phyloP scores from a whole-genome alignment of 1,140 invertebrate species.

The Pinna nobilis region DNA sequence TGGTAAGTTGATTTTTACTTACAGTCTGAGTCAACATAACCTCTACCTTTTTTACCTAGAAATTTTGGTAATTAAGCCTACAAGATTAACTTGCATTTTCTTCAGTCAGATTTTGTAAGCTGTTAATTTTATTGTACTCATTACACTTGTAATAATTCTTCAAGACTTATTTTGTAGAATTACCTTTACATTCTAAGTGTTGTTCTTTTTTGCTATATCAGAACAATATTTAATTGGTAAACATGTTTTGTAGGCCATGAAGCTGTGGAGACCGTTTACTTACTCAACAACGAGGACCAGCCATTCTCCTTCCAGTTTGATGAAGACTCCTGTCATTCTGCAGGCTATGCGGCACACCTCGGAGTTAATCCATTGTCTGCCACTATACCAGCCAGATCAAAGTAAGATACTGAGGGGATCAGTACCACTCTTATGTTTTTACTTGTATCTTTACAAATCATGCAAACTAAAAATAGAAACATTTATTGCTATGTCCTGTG shows the following conservation, averaged over 20 bases:
- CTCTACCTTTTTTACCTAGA: not conserved
- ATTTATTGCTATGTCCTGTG: no score
- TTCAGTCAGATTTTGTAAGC: no score
- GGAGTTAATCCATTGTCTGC: constrained; percentile 68
- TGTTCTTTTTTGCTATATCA: no score
- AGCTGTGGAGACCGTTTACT: constrained; percentile 66
- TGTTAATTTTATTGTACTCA: no score
- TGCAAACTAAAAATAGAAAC: no score
- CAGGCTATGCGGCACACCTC: constrained; percentile 67
- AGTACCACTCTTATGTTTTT: no score
- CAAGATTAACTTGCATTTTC: no score
- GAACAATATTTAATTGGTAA: no score
- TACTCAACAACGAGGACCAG: constrained; percentile 70
- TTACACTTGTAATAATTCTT: no score
- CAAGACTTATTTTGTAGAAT: not conserved
- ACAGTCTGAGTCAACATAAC: not conserved
- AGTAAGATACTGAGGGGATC: no score
- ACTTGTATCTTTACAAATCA: no score
- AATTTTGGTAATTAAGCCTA: not conserved
- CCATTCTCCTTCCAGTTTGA: constrained; percentile 68
- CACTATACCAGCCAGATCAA: constrained; percentile 68
- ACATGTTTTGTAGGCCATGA: constrained; percentile 59
- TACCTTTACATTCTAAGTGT: not conserved
- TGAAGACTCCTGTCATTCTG: constrained; percentile 67
- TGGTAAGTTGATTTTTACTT: constrained; percentile 55